A percentile compares a stretch with the other conserved stretches of the same genome.
Conservation (phyloP, 2,797 vertebrate genomes). For the Calcarius lapponicus region DNA sequence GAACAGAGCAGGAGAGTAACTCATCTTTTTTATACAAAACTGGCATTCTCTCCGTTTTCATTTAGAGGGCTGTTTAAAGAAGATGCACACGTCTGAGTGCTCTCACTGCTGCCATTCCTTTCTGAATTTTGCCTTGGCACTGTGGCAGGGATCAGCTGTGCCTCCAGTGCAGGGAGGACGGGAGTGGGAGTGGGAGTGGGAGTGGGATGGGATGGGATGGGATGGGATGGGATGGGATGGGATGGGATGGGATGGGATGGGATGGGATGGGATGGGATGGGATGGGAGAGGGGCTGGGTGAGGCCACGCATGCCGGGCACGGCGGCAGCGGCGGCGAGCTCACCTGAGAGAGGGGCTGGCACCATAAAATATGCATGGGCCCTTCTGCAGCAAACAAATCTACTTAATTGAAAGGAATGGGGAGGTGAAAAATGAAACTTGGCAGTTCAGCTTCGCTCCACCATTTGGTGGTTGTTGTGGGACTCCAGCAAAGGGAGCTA, state of each 20-base stretch:
- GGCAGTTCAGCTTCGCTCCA: background rate
- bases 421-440: conserved; percentile 49
- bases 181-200: background rate
- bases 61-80: background rate
- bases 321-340: fast-evolving
- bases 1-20: background rate
- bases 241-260: too few relatives aligned
- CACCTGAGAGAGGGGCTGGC: background rate
- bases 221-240: background rate
- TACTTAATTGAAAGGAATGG: conserved; percentile 13
- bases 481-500: conserved; percentile 6
- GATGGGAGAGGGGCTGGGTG: fast-evolving
- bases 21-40: background rate
- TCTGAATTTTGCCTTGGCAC: background rate
- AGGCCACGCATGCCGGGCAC: fast-evolving
- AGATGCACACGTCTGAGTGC: fast-evolving
- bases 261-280: background rate
- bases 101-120: background rate
- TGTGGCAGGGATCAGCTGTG: fast-evolving
- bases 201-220: background rate
- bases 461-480: conserved; percentile 29
- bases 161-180: fast-evolving
- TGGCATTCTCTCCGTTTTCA: background rate
- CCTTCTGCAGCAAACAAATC: background rate
- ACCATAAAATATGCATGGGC: background rate